Percentiles rank a stretch among this genome's conserved stretches.
Conservation (phyloP, 2,797 vertebrate genomes). For the Ispidina picta region DNA sequence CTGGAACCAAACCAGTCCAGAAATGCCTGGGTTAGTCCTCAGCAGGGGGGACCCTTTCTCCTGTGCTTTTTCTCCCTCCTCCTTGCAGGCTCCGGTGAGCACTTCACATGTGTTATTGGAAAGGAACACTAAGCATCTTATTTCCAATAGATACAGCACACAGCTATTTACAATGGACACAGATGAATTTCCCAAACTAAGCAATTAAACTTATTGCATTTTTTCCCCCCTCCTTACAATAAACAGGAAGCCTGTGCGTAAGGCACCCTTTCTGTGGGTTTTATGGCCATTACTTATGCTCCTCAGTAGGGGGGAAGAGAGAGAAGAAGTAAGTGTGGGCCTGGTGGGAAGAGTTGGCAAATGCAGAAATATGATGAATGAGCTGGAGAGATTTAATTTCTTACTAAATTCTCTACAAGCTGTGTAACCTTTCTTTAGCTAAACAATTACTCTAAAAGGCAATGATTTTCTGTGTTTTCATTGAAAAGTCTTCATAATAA, state of each 20-base stretch:
- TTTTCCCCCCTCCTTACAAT: slow-evolving; percentile 16
- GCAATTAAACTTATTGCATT: slow-evolving; percentile 38
- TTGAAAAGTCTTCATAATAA: slow-evolving; percentile 68
- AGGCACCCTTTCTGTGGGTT: slow-evolving; percentile 51
- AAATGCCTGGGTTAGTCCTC: slow-evolving; percentile 21
- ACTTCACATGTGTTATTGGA: neutral
- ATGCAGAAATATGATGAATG: slow-evolving; percentile 70
- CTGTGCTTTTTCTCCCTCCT: slow-evolving; percentile 19
- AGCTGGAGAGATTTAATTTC: slow-evolving; percentile 69
- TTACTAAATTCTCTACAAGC: slow-evolving; percentile 69
- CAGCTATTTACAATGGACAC: slow-evolving; percentile 44
- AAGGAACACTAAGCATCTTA: slow-evolving; percentile 15
- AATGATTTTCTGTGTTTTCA: slow-evolving; percentile 67
- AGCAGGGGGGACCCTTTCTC: slow-evolving; percentile 12
- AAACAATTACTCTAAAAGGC: slow-evolving; percentile 63
- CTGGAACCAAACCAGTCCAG: slow-evolving; percentile 25
- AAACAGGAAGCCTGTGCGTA: slow-evolving; percentile 27
- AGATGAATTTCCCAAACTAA: slow-evolving; percentile 49
- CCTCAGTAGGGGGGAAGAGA: slow-evolving; percentile 59
- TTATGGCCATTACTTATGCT: slow-evolving; percentile 58
- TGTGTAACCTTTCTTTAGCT: slow-evolving; percentile 56
- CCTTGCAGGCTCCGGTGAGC: neutral
- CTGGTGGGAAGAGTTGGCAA: slow-evolving; percentile 68
- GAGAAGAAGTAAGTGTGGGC: slow-evolving; percentile 53
- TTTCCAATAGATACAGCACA: slow-evolving; percentile 33